phyloP scores from a whole-genome alignment of 2,113 vertebrate species.

The Corythornis madagascariensis region DNA sequence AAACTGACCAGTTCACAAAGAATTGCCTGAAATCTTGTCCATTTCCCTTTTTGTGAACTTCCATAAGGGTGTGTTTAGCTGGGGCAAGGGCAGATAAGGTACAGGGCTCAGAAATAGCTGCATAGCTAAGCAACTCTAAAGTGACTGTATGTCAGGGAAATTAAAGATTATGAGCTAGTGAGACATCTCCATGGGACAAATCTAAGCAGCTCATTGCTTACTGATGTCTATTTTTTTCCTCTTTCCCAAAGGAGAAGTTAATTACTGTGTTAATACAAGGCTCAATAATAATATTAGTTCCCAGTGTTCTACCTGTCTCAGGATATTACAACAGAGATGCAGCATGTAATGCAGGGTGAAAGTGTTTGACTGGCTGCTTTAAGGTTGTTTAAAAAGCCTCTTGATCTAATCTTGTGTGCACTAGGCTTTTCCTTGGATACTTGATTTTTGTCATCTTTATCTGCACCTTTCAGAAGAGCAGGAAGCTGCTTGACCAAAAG shows the following conservation, averaged over 20 bases:
- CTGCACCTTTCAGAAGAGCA: background rate
- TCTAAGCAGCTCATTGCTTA: background rate
- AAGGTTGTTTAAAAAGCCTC: background rate
- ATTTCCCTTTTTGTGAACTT: background rate
- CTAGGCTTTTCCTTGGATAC: background rate
- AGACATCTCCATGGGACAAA: background rate
- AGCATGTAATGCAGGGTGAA: background rate
- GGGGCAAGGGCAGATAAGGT: constrained; percentile 11
- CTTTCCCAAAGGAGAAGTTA: background rate
- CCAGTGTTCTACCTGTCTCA: constrained; percentile 1
- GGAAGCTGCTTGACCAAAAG: background rate
- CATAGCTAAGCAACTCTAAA: background rate
- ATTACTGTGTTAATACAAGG: background rate
- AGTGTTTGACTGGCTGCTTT: background rate
- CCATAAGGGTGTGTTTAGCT: constrained; percentile 12
- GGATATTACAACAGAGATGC: background rate
- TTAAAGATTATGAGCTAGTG: constrained; percentile 2
- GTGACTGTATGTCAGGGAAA: constrained; percentile 3
- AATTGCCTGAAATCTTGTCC: background rate
- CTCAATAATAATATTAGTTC: constrained; percentile 23
- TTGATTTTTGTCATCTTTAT: background rate
- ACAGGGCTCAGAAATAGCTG: background rate
- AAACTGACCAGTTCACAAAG: background rate
- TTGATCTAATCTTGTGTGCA: background rate
- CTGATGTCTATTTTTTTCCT: background rate